Base-by-base conservation (phyloP, 2,797 vertebrate genomes). In the Rhinophrynus dorsalis region DNA sequence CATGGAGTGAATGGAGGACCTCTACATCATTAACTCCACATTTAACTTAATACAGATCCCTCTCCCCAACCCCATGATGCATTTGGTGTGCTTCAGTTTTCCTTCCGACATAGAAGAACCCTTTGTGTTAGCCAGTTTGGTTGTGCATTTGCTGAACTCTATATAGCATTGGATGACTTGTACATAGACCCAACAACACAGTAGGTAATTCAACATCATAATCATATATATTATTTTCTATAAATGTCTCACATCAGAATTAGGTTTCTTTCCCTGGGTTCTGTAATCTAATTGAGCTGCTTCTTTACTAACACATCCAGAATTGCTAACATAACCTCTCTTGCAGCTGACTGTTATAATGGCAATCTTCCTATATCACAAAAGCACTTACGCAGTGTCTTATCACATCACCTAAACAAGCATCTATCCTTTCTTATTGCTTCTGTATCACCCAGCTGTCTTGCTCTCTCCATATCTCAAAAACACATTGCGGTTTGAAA, bases 361-460 rank as follows among this genome's bases (percentile, higher is more conserved):
- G 11, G 26, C 47, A 65, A 65, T 65, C 52, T 72, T 33, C 37
- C 26, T 58, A 57, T 65, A 72, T 72, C 69, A 51, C 51, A 21
- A 59, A 51, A 48, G 52, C 68, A 48, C 68, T 65, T 59, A 44
- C 55, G 60, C 62, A 52, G 35, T 66, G 55, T 51, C 70, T 73
- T 66, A 73, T 72, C 69, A 44, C 62, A 73, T 73, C 70, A 73
- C 62, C 47, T 66, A 66, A 73, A 73, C 65, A 64, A 44, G 55
- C 55, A 60, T 73, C 70, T 60, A 66, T 67, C 47, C 62, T 73
- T 29, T 54, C 17, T 73, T 45, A 66, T 73, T 73, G 69, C 37
- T 73, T 66, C 52, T 55, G 47, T 60, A 73, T 73, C 62, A 66
- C 45, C 62, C 55, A 73, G 70, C 70, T 73, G 70, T 73, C 70